Conservation (phyloP, 2,797 vertebrate genomes). For the Discoglossus pictus region DNA sequence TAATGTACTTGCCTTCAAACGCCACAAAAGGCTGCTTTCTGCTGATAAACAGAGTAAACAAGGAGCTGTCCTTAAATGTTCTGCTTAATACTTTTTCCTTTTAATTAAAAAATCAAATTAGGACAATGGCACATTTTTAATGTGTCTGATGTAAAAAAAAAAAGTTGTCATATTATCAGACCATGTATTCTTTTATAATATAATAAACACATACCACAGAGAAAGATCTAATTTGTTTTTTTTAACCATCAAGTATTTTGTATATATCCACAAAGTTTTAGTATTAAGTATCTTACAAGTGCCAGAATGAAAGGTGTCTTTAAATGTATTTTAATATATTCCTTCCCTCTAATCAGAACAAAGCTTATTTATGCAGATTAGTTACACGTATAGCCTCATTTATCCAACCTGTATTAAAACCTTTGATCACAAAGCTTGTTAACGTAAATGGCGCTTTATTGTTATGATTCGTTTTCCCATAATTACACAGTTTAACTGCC, state of each 20-base stretch:
- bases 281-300: too few relatives aligned
- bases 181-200: neutral
- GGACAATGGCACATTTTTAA: slow-evolving; percentile 52
- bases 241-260: too few relatives aligned
- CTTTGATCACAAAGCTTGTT: slow-evolving; percentile 77
- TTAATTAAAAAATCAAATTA: slow-evolving; percentile 72
- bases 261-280: too few relatives aligned
- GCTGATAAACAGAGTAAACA: slow-evolving; percentile 72
- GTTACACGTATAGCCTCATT: slow-evolving; percentile 69
- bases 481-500: slow-evolving; percentile 68
- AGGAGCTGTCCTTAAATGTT: slow-evolving; percentile 65
- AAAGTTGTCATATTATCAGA: slow-evolving; percentile 44
- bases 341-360: slow-evolving; percentile 65
- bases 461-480: slow-evolving; percentile 72
- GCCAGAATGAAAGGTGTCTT: slow-evolving; percentile 35
- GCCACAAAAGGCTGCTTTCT: slow-evolving; percentile 66
- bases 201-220: too few relatives aligned
- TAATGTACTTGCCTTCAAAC: slow-evolving; percentile 64
- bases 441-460: slow-evolving; percentile 76
- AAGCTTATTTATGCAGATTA: slow-evolving; percentile 72
- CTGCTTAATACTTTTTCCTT: slow-evolving; percentile 61
- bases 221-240: too few relatives aligned
- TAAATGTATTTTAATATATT: slow-evolving; percentile 68
- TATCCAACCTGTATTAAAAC: slow-evolving; percentile 75
- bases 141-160: slow-evolving; percentile 48